Conservation (phyloP, 2,113 vertebrate species). For the Phoxinus phoxinus region DNA sequence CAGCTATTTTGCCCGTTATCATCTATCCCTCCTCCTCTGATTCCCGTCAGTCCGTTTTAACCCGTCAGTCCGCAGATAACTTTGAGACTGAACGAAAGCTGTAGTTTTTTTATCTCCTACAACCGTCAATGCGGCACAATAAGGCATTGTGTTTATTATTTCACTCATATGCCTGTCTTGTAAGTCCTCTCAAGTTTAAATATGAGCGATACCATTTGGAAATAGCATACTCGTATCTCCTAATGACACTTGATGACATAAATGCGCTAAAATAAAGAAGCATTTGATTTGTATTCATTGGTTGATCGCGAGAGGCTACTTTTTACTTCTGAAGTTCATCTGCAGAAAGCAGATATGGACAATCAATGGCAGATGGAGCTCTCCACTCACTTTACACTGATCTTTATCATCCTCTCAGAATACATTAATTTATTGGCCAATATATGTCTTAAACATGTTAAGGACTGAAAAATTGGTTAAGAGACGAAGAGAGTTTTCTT, state of each 20-base stretch:
- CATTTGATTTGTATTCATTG: conserved; percentile 62
- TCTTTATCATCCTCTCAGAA: conserved; percentile 74
- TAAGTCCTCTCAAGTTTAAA: not conserved
- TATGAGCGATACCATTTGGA: not conserved
- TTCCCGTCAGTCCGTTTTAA: not conserved
- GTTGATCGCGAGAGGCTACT: conserved; percentile 77
- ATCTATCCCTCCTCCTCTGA: not conserved
- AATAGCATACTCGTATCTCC: not conserved
- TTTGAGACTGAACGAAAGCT: not conserved
- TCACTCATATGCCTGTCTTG: not conserved
- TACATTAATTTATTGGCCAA: conserved; percentile 77
- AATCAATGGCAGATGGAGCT: conserved; percentile 69
- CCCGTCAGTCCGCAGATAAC: no score
- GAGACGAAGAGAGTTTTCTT: conserved; percentile 2
- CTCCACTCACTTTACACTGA: conserved; percentile 55
- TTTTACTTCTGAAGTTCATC: conserved; percentile 73
- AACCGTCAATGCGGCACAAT: not conserved
- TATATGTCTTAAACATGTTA: conserved; percentile 78
- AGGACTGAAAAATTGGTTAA: conserved; percentile 82
- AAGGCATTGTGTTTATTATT: conserved; percentile 4
- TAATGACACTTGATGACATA: conserved; percentile 3
- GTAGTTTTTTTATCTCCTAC: not conserved
- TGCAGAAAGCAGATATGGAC: conserved; percentile 79
- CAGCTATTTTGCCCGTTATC: not conserved
- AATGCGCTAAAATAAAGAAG: conserved; percentile 40